These are phyloP conservation scores for Gallinago paraguaiae DNA, from an alignment of 2,113 vertebrate genomes.

Conservation along the genomic window DNA sequence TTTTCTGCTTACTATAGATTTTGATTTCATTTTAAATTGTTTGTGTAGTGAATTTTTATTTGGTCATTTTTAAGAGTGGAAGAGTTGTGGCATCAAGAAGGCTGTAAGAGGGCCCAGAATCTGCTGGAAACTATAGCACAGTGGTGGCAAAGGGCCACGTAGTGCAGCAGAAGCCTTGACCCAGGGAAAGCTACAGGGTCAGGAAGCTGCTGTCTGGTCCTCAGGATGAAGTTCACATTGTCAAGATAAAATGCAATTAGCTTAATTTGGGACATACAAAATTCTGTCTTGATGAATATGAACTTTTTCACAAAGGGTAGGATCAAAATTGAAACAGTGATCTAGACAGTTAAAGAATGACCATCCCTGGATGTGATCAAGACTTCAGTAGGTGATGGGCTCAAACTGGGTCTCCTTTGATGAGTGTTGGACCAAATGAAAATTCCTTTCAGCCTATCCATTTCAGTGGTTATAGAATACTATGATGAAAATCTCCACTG, in stretches of 20 bases:
- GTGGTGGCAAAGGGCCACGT: rapidly evolving
- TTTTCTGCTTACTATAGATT: neutral
- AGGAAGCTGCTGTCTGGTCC: neutral
- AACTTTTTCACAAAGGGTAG: neutral
- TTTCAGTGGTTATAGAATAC: neutral
- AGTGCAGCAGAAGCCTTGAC: rapidly evolving
- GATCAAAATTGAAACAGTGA: neutral
- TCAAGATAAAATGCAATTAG: neutral
- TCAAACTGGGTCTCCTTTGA: neutral
- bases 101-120: neutral
- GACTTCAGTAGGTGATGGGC: neutral
- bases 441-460: neutral
- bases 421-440: neutral
- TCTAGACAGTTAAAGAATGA: neutral
- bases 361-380: neutral
- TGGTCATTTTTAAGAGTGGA: neutral
- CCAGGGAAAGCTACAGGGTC: neutral
- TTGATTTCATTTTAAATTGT: neutral
- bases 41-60: neutral
- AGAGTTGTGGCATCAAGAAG: neutral
- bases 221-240: neutral
- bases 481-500: neutral
- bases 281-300: neutral
- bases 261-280: neutral
- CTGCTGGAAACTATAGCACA: neutral